Conservation (phyloP, 2,888 invertebrate genomes). For the Morpho achilles region DNA sequence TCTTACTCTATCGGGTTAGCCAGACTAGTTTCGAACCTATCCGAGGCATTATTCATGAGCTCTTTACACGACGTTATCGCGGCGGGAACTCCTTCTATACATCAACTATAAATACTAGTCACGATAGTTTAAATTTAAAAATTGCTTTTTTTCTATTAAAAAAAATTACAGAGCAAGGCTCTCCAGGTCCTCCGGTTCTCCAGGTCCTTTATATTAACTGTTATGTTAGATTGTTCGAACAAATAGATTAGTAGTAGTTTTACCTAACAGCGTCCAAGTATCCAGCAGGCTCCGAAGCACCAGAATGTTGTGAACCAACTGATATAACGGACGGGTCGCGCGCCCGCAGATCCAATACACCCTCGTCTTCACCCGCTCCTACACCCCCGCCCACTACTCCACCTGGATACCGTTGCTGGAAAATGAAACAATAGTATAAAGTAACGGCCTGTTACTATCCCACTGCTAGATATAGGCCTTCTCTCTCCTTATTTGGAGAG, state of each 20-base stretch:
- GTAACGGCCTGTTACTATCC: not conserved
- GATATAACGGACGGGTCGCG: constrained; percentile 73
- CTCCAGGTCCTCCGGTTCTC: no score
- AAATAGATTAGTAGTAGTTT: not conserved
- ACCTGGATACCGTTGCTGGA: constrained; percentile 42
- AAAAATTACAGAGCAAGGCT: no score
- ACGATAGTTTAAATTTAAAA: no score
- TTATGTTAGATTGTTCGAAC: no score
- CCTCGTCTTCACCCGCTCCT: constrained; percentile 47
- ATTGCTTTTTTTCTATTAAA: no score
- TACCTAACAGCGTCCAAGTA: constrained; percentile 70
- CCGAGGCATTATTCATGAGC: no score
- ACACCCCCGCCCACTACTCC: constrained; percentile 22
- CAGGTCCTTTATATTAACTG: no score
- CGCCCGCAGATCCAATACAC: constrained; percentile 79
- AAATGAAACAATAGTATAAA: constrained; percentile 8
- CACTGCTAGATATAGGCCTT: not conserved
- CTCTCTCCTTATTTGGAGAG: not conserved
- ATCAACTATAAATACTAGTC: no score
- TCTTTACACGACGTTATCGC: no score
- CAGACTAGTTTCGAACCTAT: no score
- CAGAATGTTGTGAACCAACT: constrained; percentile 74
- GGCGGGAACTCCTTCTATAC: no score
- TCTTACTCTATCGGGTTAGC: no score
- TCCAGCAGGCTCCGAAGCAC: constrained; percentile 68